Base-by-base conservation (phyloP, 2,113 vertebrate species). In the Mus spicilegus region DNA sequence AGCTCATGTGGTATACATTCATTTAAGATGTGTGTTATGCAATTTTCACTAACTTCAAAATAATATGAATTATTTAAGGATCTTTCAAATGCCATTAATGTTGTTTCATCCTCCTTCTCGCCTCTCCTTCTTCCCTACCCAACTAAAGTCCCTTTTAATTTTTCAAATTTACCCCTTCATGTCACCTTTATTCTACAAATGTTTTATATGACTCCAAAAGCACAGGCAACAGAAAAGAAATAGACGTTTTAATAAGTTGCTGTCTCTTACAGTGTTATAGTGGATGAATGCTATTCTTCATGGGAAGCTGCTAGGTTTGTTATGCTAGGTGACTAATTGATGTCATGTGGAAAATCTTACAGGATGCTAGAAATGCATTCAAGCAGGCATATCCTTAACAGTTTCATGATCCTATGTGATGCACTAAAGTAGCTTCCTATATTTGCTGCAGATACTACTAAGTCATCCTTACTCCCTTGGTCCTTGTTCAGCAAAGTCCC, bases 401-500 rank as follows among this genome's bases (percentile, higher is more conserved):
- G 49, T 87, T 92, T 90, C 46, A 36, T 73, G 22, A 96, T 88
- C 22, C 42, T 84, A 76, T 80, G 20, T 89, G 92, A 90, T 73
- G 89, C 20, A 14, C 70, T 81, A 86, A 63, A 90, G 36, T 67
- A 94, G 49, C 61, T 89, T 95, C 72, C 61, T 87, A 70, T 39
- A 95, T 91, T 96, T 96, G 90, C 33, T 95, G 36, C 87, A 89
- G 61, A 89, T 91, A 85, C 30, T 90, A 80, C 58, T 78, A 89
- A 90, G 69, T 13, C 30, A 33, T 78, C 33, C 82, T 88, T 69
- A 91, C 36, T 82, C 54, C 77, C 36, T 46, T 90, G 80, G 78
- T 42, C 78, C 80, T 95, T 95, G 70, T 93, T 96, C 91, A 96
- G n/a, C 75, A 88, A 93, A 56, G 90, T 69, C 89, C 69, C 75